phyloP scores from a whole-genome alignment of 2,113 vertebrate species.

The Numida meleagris region DNA sequence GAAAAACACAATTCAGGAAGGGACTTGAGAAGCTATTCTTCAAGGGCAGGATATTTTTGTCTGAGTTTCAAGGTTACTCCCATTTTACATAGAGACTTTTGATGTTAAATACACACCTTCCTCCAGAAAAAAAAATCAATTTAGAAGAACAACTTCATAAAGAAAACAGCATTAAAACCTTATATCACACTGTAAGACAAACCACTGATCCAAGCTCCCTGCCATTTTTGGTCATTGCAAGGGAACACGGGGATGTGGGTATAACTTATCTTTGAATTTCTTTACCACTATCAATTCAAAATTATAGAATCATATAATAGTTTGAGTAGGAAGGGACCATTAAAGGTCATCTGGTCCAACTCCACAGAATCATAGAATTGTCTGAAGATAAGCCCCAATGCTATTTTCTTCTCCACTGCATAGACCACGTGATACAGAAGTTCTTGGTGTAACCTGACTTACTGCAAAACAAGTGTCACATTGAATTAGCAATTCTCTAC shows the following conservation, averaged over 20 bases:
- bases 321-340: no score
- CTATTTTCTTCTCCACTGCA: slow-evolving; percentile 1
- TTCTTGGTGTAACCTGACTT: neutral
- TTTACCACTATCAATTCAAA: neutral
- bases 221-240: neutral
- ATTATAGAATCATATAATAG: no score
- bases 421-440: neutral
- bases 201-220: neutral
- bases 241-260: neutral
- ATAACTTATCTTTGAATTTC: neutral
- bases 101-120: neutral
- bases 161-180: neutral
- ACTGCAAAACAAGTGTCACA: slow-evolving; percentile 6
- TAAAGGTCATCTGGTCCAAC: no score
- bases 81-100: neutral
- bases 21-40: neutral
- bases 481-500: neutral
- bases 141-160: neutral
- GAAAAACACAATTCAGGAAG: neutral
- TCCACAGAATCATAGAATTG: no score
- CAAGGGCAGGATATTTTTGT: neutral
- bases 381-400: neutral
- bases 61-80: neutral
- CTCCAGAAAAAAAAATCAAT: neutral
- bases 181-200: neutral